These are phyloP conservation scores for Plebejus melissa DNA, from an alignment of 2,888 invertebrate genomes.

Conservation along the genomic window DNA sequence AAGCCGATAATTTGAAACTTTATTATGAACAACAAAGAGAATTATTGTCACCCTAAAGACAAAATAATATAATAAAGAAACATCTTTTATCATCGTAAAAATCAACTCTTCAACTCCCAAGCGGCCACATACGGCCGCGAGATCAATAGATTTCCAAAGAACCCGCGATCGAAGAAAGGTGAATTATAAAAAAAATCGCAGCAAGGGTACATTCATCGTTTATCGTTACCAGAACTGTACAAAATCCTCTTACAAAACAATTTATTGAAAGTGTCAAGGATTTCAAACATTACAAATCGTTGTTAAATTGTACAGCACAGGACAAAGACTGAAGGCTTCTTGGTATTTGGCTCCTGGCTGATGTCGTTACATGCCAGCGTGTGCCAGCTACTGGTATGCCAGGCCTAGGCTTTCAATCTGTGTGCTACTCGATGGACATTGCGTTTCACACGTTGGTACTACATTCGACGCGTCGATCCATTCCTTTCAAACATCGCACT, in stretches of 20 bases:
- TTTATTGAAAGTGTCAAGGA: neutral
- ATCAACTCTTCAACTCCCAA: neutral
- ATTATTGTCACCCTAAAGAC: neutral
- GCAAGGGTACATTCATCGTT: neutral
- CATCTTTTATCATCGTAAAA: neutral
- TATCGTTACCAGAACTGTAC: neutral
- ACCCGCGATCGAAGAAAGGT: no score
- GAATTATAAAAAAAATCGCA: neutral
- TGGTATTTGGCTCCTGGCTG: neutral
- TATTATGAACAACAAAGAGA: neutral
- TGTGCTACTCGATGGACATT: constrained; percentile 37
- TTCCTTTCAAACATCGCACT: constrained; percentile 47
- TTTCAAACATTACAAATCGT: neutral
- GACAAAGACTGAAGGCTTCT: neutral
- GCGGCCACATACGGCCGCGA: no score
- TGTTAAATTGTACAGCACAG: neutral
- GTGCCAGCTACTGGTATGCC: constrained; percentile 2
- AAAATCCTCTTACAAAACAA: neutral
- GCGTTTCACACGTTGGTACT: constrained; percentile 41
- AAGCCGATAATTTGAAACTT: neutral
- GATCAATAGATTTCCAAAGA: no score
- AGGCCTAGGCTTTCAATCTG: constrained; percentile 9
- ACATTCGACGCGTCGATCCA: constrained; percentile 52
- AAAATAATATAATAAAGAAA: no score
- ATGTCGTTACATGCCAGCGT: neutral